phyloP scores from a whole-genome alignment of 2,797 vertebrate genomes.

The Eidolon dupreanum region DNA sequence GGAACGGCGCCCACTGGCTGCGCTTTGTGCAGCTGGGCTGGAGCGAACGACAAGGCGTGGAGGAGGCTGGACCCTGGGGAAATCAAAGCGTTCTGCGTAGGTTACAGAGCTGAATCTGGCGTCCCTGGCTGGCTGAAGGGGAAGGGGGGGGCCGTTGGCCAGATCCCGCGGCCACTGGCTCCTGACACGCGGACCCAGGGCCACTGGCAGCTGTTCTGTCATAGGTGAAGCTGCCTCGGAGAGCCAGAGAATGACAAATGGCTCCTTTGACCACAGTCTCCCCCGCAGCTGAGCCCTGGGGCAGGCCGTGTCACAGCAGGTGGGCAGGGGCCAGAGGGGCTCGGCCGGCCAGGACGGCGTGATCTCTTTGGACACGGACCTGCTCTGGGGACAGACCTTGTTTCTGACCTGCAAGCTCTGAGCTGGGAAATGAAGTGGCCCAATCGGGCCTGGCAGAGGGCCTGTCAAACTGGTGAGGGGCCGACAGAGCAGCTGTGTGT shows the following conservation, averaged over 20 bases:
- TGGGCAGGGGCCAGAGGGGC: accelerated
- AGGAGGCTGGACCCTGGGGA: not conserved
- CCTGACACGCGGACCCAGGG: not conserved
- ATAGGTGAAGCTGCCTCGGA: not conserved
- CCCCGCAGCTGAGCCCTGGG: not conserved
- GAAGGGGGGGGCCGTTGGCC: not conserved
- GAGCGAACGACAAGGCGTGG: accelerated
- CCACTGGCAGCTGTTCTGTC: not conserved
- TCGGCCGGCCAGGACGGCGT: accelerated
- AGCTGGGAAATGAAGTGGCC: not conserved
- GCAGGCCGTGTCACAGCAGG: no score
- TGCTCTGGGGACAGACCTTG: not conserved
- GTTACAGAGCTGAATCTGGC: not conserved
- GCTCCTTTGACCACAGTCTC: not conserved
- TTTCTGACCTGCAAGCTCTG: not conserved
- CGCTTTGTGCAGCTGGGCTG: not conserved
- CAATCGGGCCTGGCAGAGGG: not conserved
- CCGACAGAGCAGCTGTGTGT: not conserved
- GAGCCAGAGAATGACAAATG: not conserved
- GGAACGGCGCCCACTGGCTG: no score
- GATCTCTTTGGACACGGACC: not conserved
- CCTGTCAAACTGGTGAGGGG: accelerated
- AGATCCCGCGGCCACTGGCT: not conserved
- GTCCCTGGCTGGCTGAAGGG: not conserved
- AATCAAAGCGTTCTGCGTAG: not conserved